Base-by-base conservation (phyloP, 2,888 invertebrate species). In the Augochlorella aurata region DNA sequence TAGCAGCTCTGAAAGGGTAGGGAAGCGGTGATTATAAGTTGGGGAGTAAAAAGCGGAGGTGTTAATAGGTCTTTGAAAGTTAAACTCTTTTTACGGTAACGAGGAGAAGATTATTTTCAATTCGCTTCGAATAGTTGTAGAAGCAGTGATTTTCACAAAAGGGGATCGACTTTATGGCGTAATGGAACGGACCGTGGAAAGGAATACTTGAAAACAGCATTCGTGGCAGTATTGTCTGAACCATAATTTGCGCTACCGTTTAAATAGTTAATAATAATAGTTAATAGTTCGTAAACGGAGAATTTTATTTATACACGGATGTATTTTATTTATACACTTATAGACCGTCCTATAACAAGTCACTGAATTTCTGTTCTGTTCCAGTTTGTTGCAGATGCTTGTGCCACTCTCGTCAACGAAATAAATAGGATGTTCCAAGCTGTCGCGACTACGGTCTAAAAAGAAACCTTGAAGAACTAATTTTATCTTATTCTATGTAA, bases 401-500 rank as follows among this genome's bases (percentile, higher is more conserved):
- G 69, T 83, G 86, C 44, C 74, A 82, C 61, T 85, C 81, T 86
- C 86, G 85, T 88, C 85, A 74, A 83, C 81, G 85, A 90, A 87
- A 82, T 86, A 87, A 65, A 68, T 83, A 75, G 75, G 73, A 83
- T 81, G 79, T 83, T 89, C 81, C 85, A 21, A 82, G 81, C 85
- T 73, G 74, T 63, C 75, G 79, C 81, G 80, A 77, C 79, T 81
- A 86, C 86, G 87, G 81, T 85, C 89, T 87, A 85, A 88, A 80
- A 38, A 5, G 3, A 38, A 38, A 38, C 65, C 74, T 88, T 79
- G 87, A 87, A 83, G 86, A 87, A 88, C 87, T 90, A 89, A 90
- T 90, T 89, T 91, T 89, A 90, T 82, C 84, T 85, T 88, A 88
- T 83, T 90, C 87, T 89, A 89, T 92, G 91, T 92, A 92, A 90